These are phyloP conservation scores for Ephialtes manifestator DNA, from an alignment of 2,888 invertebrate genomes.

Conservation along the genomic window DNA sequence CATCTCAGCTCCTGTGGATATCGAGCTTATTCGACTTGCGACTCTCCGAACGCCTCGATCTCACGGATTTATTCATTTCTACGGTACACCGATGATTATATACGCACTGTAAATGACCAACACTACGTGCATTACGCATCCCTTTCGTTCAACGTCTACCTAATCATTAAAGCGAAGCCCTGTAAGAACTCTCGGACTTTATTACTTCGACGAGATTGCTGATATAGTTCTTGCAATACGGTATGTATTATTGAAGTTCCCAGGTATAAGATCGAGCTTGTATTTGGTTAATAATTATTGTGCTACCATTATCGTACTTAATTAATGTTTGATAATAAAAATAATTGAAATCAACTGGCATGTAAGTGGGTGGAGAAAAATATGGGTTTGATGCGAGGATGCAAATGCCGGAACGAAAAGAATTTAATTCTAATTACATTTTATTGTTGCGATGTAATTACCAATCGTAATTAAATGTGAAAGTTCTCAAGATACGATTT, in stretches of 20 bases:
- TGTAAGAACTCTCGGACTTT: background rate
- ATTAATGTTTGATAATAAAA: conserved; percentile 6
- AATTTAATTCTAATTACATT: no score
- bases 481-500: no score
- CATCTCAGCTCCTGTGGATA: conserved; percentile 66
- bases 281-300: conserved; percentile 1
- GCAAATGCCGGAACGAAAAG: no score
- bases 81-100: conserved; percentile 50
- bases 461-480: no score
- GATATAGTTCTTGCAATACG: conserved; percentile 14
- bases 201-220: conserved; percentile 15
- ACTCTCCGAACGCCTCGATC: conserved; percentile 64
- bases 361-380: background rate
- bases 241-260: background rate
- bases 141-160: conserved; percentile 39
- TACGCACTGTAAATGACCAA: conserved; percentile 40
- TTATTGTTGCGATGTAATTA: no score
- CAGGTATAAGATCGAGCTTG: background rate
- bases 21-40: conserved; percentile 66
- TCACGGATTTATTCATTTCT: conserved; percentile 64
- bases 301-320: background rate
- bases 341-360: background rate
- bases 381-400: no score
- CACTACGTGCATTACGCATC: conserved; percentile 44
- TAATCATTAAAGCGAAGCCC: conserved; percentile 48